Evolutionary conservation across 2,113 vertebrate species (phyloP).

Genomic region (Aegotheles bennettii): DNA sequence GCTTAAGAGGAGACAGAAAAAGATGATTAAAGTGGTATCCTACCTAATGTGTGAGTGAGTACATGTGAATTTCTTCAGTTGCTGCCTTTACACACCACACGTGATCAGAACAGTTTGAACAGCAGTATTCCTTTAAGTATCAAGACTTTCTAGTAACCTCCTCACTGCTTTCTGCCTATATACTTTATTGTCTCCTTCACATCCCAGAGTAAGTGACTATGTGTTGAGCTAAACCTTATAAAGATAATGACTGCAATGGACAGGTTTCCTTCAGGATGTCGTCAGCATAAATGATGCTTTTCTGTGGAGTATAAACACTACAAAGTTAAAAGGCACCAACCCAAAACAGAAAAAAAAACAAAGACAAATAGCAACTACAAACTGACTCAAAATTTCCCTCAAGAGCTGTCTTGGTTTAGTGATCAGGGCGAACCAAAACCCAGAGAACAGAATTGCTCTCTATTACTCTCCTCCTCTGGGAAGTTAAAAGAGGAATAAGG

Average conservation of each 20-base stretch:
- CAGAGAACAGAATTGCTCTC: too few species aligned
- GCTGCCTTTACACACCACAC: too few species aligned
- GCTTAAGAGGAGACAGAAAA: too few species aligned
- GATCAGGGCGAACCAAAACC: too few species aligned
- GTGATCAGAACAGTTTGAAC: neutral
- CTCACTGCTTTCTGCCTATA: neutral
- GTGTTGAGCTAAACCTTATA: neutral
- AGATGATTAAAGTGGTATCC: too few species aligned
- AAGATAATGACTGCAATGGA: neutral
- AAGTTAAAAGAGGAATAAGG: too few species aligned
- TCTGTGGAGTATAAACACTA: neutral
- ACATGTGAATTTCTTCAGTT: too few species aligned
- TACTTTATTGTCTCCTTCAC: neutral
- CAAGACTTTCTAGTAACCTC: too few species aligned
- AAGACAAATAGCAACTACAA: neutral
- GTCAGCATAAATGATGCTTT: neutral
- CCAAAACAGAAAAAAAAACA: neutral
- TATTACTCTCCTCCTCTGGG: too few species aligned
- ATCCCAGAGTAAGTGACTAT: neutral
- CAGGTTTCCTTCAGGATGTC: neutral
- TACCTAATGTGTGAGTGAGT: too few species aligned
- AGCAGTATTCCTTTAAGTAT: neutral
- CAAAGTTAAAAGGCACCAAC: neutral
- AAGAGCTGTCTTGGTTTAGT: too few species aligned
- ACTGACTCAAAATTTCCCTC: neutral